Conservation (phyloP, 1,140 invertebrate species). For the Drosophila watanabei region DNA sequence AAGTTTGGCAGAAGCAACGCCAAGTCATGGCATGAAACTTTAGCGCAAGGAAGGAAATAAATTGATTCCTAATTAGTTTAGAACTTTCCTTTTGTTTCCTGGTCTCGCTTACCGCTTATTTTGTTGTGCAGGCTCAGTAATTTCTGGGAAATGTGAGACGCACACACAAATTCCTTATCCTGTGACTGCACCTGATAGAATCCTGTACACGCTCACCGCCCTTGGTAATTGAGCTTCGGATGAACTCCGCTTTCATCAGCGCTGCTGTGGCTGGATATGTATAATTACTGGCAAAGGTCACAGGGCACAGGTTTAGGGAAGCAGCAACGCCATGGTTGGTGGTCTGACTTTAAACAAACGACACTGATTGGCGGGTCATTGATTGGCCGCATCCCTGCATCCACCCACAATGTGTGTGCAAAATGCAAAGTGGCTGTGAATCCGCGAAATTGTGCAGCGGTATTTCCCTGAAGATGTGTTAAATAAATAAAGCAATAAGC, state of each 20-base stretch:
- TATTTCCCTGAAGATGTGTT: too few relatives aligned
- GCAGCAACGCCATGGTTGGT: neutral
- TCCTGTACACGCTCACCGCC: conserved; percentile 2
- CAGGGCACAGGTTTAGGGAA: conserved; percentile 4
- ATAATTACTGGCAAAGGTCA: conserved; percentile 66
- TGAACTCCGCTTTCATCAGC: neutral
- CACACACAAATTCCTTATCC: neutral
- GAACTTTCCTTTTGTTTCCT: conserved; percentile 18
- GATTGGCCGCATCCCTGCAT: conserved; percentile 22
- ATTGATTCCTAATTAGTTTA: conserved; percentile 35
- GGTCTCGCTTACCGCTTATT: neutral
- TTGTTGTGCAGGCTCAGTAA: neutral
- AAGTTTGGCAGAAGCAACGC: neutral
- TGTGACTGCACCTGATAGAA: conserved; percentile 25
- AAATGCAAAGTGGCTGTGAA: conserved; percentile 24
- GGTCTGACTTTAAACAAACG: conserved; percentile 46
- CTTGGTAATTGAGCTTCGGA: conserved; percentile 47
- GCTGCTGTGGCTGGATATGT: conserved; percentile 31
- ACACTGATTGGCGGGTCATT: conserved; percentile 47
- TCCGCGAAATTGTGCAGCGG: too few relatives aligned
- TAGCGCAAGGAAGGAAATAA: conserved; percentile 10
- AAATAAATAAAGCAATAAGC: neutral
- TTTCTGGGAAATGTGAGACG: neutral
- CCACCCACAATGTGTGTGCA: conserved; percentile 4
- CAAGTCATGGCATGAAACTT: conserved; percentile 4